Conservation (phyloP, 1,140 invertebrate genomes). For the Lucilia sericata region DNA sequence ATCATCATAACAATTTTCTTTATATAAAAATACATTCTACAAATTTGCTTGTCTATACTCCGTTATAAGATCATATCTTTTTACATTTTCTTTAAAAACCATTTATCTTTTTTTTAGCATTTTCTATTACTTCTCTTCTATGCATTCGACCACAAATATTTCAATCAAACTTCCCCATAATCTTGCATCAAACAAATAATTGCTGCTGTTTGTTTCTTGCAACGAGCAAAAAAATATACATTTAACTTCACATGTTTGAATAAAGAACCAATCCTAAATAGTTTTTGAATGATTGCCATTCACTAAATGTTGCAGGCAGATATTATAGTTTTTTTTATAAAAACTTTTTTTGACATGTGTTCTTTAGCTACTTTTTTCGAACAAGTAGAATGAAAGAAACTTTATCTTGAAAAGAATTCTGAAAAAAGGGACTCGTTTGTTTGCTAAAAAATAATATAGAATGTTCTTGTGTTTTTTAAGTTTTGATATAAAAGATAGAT, state of each 20-base stretch:
- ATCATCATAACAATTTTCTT: no score
- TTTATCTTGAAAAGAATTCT: neutral
- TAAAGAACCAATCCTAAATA: neutral
- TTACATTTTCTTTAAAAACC: neutral
- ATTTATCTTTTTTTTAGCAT: neutral
- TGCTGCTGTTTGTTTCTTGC: neutral
- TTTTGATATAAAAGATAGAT: neutral
- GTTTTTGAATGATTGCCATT: constrained; percentile 1
- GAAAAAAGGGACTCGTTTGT: neutral
- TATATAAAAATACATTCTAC: no score
- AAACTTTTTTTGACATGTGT: constrained; percentile 7
- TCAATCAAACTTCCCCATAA: neutral
- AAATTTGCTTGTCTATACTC: neutral
- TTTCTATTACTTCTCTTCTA: neutral
- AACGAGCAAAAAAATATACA: no score
- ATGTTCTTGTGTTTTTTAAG: neutral
- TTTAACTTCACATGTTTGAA: neutral
- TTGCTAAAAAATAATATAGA: neutral
- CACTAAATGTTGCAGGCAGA: neutral
- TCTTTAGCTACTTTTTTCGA: neutral
- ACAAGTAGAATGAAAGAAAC: neutral
- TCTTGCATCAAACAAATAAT: neutral
- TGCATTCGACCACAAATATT: neutral
- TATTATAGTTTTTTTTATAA: neutral
- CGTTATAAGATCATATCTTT: neutral